Base-by-base conservation (phyloP, 2,888 invertebrate species). In the Chorisops tibialis region DNA sequence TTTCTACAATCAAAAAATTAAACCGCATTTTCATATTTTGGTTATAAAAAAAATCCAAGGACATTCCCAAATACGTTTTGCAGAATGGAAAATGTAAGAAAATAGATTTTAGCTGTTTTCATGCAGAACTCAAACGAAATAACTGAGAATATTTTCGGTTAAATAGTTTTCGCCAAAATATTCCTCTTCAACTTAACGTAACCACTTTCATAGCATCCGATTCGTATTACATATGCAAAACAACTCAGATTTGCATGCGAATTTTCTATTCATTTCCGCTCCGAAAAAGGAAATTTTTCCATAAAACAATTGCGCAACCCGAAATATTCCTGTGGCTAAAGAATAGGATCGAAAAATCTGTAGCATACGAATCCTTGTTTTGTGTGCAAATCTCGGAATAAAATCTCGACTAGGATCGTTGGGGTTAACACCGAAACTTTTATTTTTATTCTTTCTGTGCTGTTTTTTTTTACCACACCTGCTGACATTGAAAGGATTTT, bases 401-500 rank as follows among this genome's bases (percentile, higher is more conserved):
- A 56, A 24, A 56, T 56, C 21, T 43, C 43, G 30, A 11, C 30
- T 43, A 30, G 30, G 30, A 45, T 61, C 37, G 16, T 9, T 52
- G 18, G 12, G 61, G 61, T 52, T 37, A 6, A 30, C 49, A 51
- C 22, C 47, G 52, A 61, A 50, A 61, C 49, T 61, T 61, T 52
- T 48, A 59, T 38, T 48, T 61, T 37, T 21, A 45, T 43, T 43
- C 43, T 21, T 54, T 52, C n/a, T 19, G 12, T n/a, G 9, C 38
- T n/a, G 41, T 41, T 39, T 56, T 41, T 30, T 24, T n/a, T 21
- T 48, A n/a, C n/a, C n/a, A n/a, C n/a, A 9, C 30, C 30, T 30
- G 30, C 9, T 30, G 30, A 5, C 30, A 2, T 30, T 30, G 30
- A 5, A 30, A 9, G 5, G 30, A 30, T 30, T 30, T 30, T 30